Base-by-base conservation (phyloP, 2,888 invertebrate genomes). In the Epistrophe eligans region DNA sequence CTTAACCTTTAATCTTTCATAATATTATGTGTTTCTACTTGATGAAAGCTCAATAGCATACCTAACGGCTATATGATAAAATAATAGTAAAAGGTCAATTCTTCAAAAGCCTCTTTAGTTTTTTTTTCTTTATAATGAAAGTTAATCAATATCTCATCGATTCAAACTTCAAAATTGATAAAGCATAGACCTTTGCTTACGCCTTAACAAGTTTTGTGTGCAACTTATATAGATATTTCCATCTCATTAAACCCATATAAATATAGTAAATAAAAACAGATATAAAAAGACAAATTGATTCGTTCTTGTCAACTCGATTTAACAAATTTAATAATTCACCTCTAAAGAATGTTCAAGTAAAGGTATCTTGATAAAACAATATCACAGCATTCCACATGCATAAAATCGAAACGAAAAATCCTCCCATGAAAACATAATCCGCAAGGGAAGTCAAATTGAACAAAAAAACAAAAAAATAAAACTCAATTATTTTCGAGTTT, bases 401-500 rank as follows among this genome's bases (percentile, higher is more conserved):
- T n/a, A 62, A 19, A 62, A 62, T 43, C 19, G 15, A 24, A 19
- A 43, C 8, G 19, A 43, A 62, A 62, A 62, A 17, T 24, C 62
- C 43, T 35, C 11, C 58, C 35, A 35, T 38, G 58, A 66, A 32
- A 32, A 66, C 24, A 72, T 72, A 55, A 80, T 77, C 72, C 58
- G 45, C 66, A 62, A 80, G 57, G 77, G 73, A 84, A 85, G 85
- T 82, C 71, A 85, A 82, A 85, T 82, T 74, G 85, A 81, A 82
- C 70, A 74, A 85, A 85, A 52, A 24, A 24, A 24, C 71, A 85
- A 85, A 52, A 24, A 24, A 24, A 24, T 2, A 24, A 70, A 77
- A 85, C 82, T 77, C 85, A 82, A 85, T 85, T 85, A 85, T 82
- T 74, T 82, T 77, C 40, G 64, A 74, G 52, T 85, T 85, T 67